Percentiles rank a stretch among this genome's conserved stretches.
Evolutionary conservation across 1,140 invertebrate species (phyloP).

Genomic region (Venustaconcha ellipsiformis): DNA sequence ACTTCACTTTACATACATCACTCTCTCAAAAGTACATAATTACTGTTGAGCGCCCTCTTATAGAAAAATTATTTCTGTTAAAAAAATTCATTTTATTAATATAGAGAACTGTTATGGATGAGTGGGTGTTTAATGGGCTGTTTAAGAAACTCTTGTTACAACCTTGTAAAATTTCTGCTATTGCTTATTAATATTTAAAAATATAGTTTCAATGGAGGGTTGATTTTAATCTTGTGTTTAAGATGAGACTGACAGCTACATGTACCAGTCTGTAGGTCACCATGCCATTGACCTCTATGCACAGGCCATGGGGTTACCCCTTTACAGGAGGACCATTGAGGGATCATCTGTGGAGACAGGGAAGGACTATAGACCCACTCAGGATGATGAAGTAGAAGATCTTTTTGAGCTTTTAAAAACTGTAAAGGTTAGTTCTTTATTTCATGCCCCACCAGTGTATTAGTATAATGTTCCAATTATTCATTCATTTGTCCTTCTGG

Average conservation of each 20-base stretch:
- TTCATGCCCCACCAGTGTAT: background rate
- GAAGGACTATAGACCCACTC: slow-evolving; percentile 83
- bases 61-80: no score
- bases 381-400: slow-evolving; percentile 99
- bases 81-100: no score
- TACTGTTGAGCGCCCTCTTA: no score
- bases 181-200: no score
- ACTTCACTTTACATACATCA: no score
- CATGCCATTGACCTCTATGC: slow-evolving; percentile 92
- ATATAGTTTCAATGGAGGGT: no score
- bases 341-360: slow-evolving; percentile 83
- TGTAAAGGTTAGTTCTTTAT: slow-evolving; percentile 79
- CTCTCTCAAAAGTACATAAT: no score
- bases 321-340: slow-evolving; percentile 85
- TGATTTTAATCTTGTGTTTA: slow-evolving; percentile 5
- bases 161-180: no score
- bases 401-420: slow-evolving; percentile 86
- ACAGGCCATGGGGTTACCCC: slow-evolving; percentile 91
- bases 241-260: slow-evolving; percentile 98
- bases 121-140: no score
- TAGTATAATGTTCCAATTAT: background rate
- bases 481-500: background rate
- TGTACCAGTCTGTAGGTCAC: slow-evolving; percentile 99
- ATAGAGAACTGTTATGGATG: no score
- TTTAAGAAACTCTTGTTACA: no score